A percentile compares a stretch with the other conserved stretches of the same genome.
Conservation (phyloP, 2,797 vertebrate species). For the Falco concolor region DNA sequence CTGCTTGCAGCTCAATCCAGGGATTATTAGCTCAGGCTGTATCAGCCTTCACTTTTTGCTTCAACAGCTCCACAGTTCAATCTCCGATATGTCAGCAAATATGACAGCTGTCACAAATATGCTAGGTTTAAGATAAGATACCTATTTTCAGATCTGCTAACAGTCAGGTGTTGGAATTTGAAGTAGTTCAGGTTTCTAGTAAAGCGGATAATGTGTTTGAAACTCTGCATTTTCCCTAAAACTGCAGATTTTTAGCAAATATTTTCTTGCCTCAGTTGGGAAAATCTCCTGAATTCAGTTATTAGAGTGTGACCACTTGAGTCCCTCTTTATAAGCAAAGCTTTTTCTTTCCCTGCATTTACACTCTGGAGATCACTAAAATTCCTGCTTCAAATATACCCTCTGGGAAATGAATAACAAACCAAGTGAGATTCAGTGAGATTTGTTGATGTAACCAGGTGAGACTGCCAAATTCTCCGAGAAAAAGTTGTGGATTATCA, state of each 20-base stretch:
- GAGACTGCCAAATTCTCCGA: conserved; percentile 47
- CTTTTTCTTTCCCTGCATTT: conserved; percentile 12
- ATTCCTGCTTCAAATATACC: conserved; percentile 25
- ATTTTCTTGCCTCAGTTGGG: not conserved
- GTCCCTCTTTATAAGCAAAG: not conserved
- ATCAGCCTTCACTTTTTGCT: not conserved
- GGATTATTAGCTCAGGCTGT: conserved; percentile 1
- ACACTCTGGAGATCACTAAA: conserved; percentile 16
- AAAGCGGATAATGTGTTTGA: not conserved
- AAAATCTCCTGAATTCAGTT: not conserved
- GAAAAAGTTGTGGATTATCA: conserved; percentile 9
- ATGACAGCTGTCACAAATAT: conserved; percentile 41
- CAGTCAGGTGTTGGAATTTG: conserved; percentile 14
- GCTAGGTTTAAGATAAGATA: conserved; percentile 28
- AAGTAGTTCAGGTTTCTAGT: not conserved
- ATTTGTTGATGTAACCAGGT: conserved; percentile 51
- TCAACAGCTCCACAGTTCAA: not conserved
- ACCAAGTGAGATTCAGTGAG: conserved; percentile 49
- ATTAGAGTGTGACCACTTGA: not conserved
- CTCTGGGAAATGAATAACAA: conserved; percentile 66
- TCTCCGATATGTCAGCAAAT: conserved; percentile 32
- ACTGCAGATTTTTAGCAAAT: not conserved
- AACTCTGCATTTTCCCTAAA: not conserved
- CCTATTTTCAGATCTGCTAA: conserved; percentile 46
- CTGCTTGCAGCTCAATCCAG: not conserved